A percentile compares a stretch with the other conserved stretches of the same genome.
phyloP scores from a whole-genome alignment of 64 coral and sea anemone genomes.

The Stichodactyla mertensii region DNA sequence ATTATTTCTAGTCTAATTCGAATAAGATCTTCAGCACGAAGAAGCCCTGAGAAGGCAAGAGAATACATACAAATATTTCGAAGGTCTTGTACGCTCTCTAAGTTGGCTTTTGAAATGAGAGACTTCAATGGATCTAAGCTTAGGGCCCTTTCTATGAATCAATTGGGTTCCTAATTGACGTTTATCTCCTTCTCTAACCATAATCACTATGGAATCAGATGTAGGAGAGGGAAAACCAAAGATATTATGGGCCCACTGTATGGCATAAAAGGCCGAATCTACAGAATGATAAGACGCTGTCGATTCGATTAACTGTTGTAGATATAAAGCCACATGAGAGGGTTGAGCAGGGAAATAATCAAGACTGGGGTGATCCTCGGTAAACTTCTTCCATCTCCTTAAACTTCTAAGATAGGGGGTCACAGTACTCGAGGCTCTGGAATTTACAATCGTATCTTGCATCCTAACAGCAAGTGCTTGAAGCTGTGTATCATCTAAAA shows the following conservation, averaged over 20 bases:
- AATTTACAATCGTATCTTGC: neutral
- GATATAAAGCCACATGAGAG: constrained; percentile 41
- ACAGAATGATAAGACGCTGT: constrained; percentile 39
- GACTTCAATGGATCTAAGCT: constrained; percentile 20
- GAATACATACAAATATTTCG: constrained; percentile 39
- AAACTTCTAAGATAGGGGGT: neutral
- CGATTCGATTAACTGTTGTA: constrained; percentile 45
- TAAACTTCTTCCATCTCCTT: constrained; percentile 12
- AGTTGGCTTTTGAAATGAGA: constrained; percentile 1
- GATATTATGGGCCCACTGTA: constrained; percentile 56
- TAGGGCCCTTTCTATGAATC: constrained; percentile 25
- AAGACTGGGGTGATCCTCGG: neutral
- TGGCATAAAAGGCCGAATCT: constrained; percentile 39
- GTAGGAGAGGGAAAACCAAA: constrained; percentile 12
- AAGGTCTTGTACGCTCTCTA: constrained; percentile 13
- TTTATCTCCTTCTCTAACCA: constrained; percentile 15
- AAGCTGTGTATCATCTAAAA: neutral
- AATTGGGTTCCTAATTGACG: neutral
- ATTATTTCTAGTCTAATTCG: constrained; percentile 32
- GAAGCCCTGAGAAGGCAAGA: constrained; percentile 8
- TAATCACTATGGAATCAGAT: constrained; percentile 30
- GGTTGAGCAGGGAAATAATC: constrained; percentile 14
- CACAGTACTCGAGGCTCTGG: neutral
- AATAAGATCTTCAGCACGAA: constrained; percentile 12
- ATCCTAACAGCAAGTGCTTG: neutral